Conservation (phyloP, 2,888 invertebrate species). For the Furcula furcula region DNA sequence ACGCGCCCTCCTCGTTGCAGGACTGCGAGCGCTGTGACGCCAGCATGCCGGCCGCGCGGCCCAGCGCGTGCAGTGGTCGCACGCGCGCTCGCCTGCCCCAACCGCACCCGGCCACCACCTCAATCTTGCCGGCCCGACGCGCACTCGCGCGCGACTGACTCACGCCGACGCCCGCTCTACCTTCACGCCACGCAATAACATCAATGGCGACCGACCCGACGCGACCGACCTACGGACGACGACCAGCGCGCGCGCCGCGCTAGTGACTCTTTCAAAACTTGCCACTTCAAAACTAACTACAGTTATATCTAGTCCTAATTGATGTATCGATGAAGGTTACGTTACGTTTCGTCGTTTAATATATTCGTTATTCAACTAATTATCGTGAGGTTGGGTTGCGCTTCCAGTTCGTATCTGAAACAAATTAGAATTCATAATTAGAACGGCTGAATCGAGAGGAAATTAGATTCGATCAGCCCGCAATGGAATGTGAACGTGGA, state of each 20-base stretch:
- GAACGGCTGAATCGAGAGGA: conserved; percentile 38
- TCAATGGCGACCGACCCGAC: conserved; percentile 18
- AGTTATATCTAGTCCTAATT: conserved; percentile 47
- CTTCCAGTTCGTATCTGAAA: conserved; percentile 64
- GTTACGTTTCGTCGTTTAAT: conserved; percentile 70
- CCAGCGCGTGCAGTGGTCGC: conserved; percentile 74
- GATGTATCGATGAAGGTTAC: conserved; percentile 65
- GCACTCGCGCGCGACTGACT: conserved; percentile 35
- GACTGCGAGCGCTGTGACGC: conserved; percentile 79
- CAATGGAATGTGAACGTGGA: conserved; percentile 42
- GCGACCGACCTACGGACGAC: conserved; percentile 13
- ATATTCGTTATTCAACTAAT: conserved; percentile 41
- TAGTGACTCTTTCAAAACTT: conserved; percentile 35
- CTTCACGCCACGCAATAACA: conserved; percentile 32
- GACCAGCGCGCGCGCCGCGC: conserved; percentile 19
- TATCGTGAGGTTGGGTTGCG: conserved; percentile 42
- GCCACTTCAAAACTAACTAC: conserved; percentile 54
- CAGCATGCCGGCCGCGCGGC: conserved; percentile 77
- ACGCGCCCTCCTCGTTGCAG: conserved; percentile 80
- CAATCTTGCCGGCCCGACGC: conserved; percentile 67
- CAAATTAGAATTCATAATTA: conserved; percentile 56
- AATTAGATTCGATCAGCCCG: conserved; percentile 47
- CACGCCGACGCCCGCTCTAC: conserved; percentile 29
- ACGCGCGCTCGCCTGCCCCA: conserved; percentile 80
- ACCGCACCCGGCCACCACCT: conserved; percentile 77